A percentile compares a stretch with the other conserved stretches of the same genome.
phyloP scores from a whole-genome alignment of 1,140 invertebrate genomes.

The Oreohelix idahoensis region DNA sequence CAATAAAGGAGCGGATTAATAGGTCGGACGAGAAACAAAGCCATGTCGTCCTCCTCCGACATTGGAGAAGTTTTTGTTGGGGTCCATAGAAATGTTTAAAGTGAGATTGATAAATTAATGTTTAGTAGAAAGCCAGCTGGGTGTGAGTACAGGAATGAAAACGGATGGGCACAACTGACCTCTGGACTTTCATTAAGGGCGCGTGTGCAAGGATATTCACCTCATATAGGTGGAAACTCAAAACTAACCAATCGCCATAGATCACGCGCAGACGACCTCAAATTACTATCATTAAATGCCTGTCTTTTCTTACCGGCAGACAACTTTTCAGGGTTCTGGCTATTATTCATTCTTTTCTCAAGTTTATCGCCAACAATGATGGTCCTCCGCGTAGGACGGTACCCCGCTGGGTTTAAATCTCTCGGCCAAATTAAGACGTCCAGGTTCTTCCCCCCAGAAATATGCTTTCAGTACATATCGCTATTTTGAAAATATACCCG shows the following conservation, averaged over 20 bases:
- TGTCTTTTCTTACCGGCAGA: neutral
- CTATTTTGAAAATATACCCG: neutral
- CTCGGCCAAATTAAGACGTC: neutral
- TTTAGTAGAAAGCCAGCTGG: neutral
- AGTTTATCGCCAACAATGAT: neutral
- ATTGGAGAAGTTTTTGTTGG: neutral
- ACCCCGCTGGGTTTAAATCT: neutral
- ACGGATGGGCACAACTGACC: neutral
- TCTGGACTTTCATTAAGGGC: neutral
- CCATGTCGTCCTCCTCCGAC: neutral
- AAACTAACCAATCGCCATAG: neutral
- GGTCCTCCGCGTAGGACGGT: neutral
- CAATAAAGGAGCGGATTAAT: neutral
- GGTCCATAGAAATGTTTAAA: neutral
- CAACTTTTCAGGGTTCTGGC: neutral
- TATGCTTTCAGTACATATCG: neutral
- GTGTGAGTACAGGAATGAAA: neutral
- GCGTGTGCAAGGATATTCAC: neutral
- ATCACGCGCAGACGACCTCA: neutral
- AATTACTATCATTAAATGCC: neutral
- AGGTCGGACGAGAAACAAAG: neutral
- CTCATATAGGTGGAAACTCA: neutral
- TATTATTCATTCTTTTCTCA: neutral
- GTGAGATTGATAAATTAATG: conserved; percentile 13
- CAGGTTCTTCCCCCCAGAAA: neutral